Percentiles rank a stretch among this genome's conserved stretches.
Evolutionary conservation across 2,113 vertebrate species (phyloP).

Genomic region (Mesitornis unicolor): DNA sequence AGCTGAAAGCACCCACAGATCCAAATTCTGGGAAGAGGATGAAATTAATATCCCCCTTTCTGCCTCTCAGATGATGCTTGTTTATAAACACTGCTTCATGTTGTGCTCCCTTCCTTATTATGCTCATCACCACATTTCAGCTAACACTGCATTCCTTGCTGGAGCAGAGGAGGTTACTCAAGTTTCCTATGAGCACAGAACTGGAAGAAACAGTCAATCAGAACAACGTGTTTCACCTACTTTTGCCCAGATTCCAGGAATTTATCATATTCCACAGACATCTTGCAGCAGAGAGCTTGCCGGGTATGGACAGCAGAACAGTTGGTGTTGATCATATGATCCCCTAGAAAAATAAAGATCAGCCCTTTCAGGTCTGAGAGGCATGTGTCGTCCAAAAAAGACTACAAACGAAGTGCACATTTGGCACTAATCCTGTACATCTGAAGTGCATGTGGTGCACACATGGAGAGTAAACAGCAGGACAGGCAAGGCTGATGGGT

Average conservation of each 20-base stretch:
- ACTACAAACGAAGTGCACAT: neutral
- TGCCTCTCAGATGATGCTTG: neutral
- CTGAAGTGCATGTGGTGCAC: neutral
- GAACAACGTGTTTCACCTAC: slow-evolving; percentile 72
- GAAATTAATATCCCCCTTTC: neutral
- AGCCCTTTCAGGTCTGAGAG: neutral
- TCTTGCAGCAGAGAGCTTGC: slow-evolving; percentile 97
- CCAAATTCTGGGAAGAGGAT: neutral
- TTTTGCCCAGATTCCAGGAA: slow-evolving; percentile 95
- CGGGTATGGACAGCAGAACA: slow-evolving; percentile 92
- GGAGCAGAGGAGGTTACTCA: neutral
- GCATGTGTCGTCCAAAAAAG: neutral
- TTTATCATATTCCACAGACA: slow-evolving; percentile 98
- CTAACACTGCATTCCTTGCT: neutral
- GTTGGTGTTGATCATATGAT: slow-evolving; percentile 93
- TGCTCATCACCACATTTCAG: neutral
- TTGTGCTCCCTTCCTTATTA: neutral
- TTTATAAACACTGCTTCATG: neutral
- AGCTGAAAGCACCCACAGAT: neutral
- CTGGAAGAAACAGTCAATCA: neutral
- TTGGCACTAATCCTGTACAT: neutral
- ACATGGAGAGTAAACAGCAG: neutral
- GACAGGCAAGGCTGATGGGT: neutral
- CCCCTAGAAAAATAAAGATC: slow-evolving; percentile 69
- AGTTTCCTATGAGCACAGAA: neutral